Conservation (phyloP, 2,113 vertebrate genomes). For the Beaufortia kweichowensis region DNA sequence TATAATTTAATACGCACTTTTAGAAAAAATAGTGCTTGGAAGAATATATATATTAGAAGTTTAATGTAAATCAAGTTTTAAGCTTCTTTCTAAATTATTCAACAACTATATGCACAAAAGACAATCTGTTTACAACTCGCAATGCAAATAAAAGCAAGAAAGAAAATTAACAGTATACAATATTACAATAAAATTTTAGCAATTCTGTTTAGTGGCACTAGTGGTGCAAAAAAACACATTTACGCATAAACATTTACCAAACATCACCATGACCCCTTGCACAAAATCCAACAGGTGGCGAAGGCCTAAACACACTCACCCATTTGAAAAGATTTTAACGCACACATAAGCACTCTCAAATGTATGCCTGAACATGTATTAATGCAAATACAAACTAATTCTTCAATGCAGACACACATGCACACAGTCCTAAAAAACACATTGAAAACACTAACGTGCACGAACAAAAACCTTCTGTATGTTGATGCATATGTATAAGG, state of each 20-base stretch:
- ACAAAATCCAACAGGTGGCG: conserved; percentile 36
- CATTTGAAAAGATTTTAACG: conserved; percentile 19
- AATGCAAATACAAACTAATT: conserved; percentile 36
- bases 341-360: conserved; percentile 46
- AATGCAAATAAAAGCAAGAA: background rate
- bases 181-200: too few species aligned
- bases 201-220: background rate
- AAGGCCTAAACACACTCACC: conserved; percentile 45
- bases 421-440: conserved; percentile 4
- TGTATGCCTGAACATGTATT: background rate
- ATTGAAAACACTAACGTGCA: too few species aligned
- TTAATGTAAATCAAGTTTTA: too few species aligned
- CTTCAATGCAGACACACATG: background rate
- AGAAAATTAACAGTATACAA: background rate
- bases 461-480: conserved; percentile 9
- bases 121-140: background rate
- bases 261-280: background rate
- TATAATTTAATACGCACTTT: background rate
- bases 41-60: too few species aligned
- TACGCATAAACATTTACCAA: background rate
- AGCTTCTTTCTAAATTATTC: too few species aligned
- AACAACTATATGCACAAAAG: too few species aligned
- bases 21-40: too few species aligned
- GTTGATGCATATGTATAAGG: conserved; percentile 36
- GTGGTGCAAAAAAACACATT: background rate